Percentiles rank a stretch among this genome's conserved stretches.
Evolutionary conservation across 2,797 vertebrate species (phyloP).

Genomic region (Chiropotes sagulatus): DNA sequence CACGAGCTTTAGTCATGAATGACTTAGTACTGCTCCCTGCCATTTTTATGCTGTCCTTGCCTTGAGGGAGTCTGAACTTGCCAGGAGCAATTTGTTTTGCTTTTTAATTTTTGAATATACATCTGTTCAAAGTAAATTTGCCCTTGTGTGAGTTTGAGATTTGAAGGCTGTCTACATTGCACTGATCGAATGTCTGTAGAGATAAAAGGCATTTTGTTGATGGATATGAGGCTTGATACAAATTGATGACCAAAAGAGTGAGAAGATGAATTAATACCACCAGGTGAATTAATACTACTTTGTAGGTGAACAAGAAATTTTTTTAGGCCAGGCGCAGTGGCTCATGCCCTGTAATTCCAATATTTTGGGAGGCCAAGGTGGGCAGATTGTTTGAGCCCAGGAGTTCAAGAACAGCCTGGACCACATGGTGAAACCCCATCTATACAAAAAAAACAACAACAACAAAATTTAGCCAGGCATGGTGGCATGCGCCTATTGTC

Average conservation of each 20-base stretch:
- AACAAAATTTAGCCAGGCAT: not conserved
- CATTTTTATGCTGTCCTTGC: constrained; percentile 68
- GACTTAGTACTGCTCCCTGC: constrained; percentile 65
- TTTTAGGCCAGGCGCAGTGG: not conserved
- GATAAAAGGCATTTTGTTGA: constrained; percentile 39
- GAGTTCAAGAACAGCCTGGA: not conserved
- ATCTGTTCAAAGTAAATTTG: constrained; percentile 75
- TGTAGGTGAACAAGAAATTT: not conserved
- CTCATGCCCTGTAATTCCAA: not conserved
- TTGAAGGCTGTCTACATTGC: not conserved
- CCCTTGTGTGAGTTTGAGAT: constrained; percentile 51
- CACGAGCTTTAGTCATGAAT: constrained; percentile 63
- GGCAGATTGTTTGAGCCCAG: not conserved
- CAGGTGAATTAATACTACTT: constrained; percentile 32
- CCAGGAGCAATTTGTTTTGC: constrained; percentile 79
- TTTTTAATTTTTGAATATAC: constrained; percentile 76
- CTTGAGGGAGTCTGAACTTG: constrained; percentile 74
- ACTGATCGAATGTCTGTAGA: constrained; percentile 31
- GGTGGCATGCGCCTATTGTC: accelerated
- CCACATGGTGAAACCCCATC: not conserved
- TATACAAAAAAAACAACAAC: not conserved
- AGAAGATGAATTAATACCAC: constrained; percentile 54
- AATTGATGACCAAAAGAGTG: constrained; percentile 66
- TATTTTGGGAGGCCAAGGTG: not conserved
- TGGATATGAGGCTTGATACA: constrained; percentile 44